Base-by-base conservation (phyloP, 2,888 invertebrate species). In the Drosophila leonis region DNA sequence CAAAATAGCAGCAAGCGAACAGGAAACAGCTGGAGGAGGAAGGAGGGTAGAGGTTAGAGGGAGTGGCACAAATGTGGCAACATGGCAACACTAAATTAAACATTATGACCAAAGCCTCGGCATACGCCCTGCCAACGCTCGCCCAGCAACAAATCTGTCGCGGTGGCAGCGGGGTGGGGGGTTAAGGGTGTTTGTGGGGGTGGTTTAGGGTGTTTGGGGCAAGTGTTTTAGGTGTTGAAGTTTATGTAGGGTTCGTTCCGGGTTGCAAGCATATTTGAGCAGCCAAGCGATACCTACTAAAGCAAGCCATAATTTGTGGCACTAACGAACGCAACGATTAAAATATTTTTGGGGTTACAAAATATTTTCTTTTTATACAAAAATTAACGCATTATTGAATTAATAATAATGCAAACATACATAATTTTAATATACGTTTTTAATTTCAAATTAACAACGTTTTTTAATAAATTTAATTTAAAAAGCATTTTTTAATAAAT, bases 11-110 rank as follows among this genome's bases (percentile, higher is more conserved):
- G 51, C 29, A 48, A 41, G 62, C 46, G 15, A 35, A 49, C 46
- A 37, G 48, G 65, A 56, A 49, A 49, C 7, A 7, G n/a, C 5
- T 27, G 15, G 27, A 6, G 42, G 44, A 24, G 35, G 49, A 13
- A 37, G 46, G 33, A 24, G 24, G 24, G 24, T 3, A 13, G 27
- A 15, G 24, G 44, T 48, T 54, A 37, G 27, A 39, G 24, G 5
- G 20, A 46, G 8, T 8, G 31, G 41, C 33, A 31, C 68, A 78
- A 69, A 75, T 72, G 74, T 82, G 80, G 72, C 83, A 80, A 81
- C 88, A 86, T 80, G 90, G 78, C 80, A 80, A 69, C 82, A 85
- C 83, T 85, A 88, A 88, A 90, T 89, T 85, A 90, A 90, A 72
- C 85, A 83, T 90, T 85, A 88, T 85, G 80, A 72, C 67, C 78